Evolutionary conservation across 2,797 vertebrate genomes (phyloP), one percentile per base, ranked within the genome.

Genomic region (Phoebastria nigripes): DNA sequence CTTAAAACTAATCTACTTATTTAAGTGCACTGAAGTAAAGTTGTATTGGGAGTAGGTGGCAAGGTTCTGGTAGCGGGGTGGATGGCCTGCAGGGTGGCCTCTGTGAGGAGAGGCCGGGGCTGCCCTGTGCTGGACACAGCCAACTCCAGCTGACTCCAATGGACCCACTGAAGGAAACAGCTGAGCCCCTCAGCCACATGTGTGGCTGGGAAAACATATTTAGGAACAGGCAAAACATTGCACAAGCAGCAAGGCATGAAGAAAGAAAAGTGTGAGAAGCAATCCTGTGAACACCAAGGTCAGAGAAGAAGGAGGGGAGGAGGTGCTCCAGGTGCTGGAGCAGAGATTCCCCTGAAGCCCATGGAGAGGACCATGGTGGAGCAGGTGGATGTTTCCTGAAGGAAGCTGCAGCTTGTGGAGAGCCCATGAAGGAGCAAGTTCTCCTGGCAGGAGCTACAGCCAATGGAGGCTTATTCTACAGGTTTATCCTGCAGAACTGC

Each of bases 401-500:
- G 19, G 12, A 71, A 85, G 5, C 7, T 54, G 13, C 20, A 62
- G 49, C 11, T 35, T 1, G 1, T 29, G 42, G 22, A 67, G 7
- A 41, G 2, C 3, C 12, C 17, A 47, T 0, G 2, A 71, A 24
- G 10, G 10, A 55, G 2, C 4, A 35, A 51, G 7, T 11, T 82
- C 9, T 82, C 14, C 41, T 61, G 31, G 4, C 22, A 46, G 37
- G 6, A 76, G 10, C 24, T 69, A 10, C 26, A 70, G 11, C 5
- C 29, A 31, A 2, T 13, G 15, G 33, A 76, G 9, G 14, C 2
- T 31, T 52, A n/a, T 11, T 56, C 15, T 55, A 77, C 35, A 35
- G 5, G 11, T 58, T 83, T n/a, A 37, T 54, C 15, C 35, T 71
- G 19, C 3, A 66, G 35, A 61, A 37, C 10, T 41, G 16, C 12